A percentile compares a stretch with the other conserved stretches of the same genome.
These are phyloP conservation scores for Drosophila antonietae DNA, from an alignment of 2,888 invertebrate species.

Conservation along the genomic window DNA sequence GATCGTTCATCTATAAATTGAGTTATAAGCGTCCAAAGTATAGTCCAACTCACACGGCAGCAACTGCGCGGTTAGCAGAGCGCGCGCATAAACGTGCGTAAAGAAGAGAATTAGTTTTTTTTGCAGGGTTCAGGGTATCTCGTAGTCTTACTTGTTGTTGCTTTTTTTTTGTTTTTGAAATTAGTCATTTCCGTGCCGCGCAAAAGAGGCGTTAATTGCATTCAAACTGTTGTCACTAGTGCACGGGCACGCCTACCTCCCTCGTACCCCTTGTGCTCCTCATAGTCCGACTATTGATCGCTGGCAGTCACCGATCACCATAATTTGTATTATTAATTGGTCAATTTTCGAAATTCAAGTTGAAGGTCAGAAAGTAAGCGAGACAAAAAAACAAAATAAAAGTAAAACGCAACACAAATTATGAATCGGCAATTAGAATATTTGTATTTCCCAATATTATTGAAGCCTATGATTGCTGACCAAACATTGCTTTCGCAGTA, in stretches of 20 bases:
- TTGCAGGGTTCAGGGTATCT: background rate
- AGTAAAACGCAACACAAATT: conserved; percentile 44
- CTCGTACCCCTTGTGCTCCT: background rate
- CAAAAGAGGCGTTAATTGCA: conserved; percentile 71
- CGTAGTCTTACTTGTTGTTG: background rate
- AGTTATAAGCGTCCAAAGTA: too few species aligned
- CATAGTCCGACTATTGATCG: conserved; percentile 8
- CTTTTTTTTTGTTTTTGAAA: conserved; percentile 33
- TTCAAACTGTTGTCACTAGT: conserved; percentile 72
- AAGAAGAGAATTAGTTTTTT: too few species aligned
- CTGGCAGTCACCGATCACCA: conserved; percentile 55
- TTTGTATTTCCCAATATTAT: conserved; percentile 26
- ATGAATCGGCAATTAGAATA: conserved; percentile 67
- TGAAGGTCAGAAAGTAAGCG: conserved; percentile 72
- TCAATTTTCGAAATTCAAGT: conserved; percentile 78
- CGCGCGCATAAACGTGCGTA: too few species aligned
- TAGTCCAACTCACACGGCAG: too few species aligned
- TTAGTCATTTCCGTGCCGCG: conserved; percentile 69
- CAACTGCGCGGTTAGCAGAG: too few species aligned
- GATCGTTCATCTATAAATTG: too few species aligned
- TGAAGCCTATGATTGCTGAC: conserved; percentile 23
- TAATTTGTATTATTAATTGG: conserved; percentile 77
- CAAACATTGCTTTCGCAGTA: conserved; percentile 10
- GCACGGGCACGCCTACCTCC: conserved; percentile 40
- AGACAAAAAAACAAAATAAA: conserved; percentile 22